Evolutionary conservation across 2,888 invertebrate genomes (phyloP), one percentile per base, ranked within the genome.

Genomic region (Caenorhabditis sp.): DNA sequence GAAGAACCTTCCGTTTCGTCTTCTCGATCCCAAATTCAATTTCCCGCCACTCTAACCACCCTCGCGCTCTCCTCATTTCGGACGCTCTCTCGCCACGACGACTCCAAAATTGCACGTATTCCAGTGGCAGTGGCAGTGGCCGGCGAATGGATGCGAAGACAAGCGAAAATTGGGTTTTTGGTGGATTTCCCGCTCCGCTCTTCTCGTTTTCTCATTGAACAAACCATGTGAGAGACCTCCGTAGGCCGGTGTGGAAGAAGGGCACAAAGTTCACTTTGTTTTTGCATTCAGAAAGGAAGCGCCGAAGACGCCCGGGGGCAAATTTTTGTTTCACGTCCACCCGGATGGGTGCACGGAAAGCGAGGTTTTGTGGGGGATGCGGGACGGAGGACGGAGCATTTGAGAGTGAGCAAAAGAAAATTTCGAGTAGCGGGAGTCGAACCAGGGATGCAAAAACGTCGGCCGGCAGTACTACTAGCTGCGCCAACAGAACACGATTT

Each of bases 21-120:
- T 15, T 18, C 18, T n/a, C n/a, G n/a, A 13, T 55, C 50, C 22
- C 56, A 72, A 72, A 72, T 72, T 72, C 64, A 72, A 72, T 72
- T 72, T 72, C 71, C 71, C 71, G 71, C 71, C 71, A 64, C 64
- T 72, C 28, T 55, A 40, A 40, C 40, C 13, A 13, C 40, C 13
- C 40, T 47, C 18, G 40, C 50, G 37, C 47, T 40, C 51, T 61
- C 58, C 26, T 13, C 24, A 0, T 2, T n/a, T 22, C n/a, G 22
- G 11, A 20, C 6, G 18, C 8, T 67, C 37, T 44, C 74, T 58
- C 20, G n/a, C 11, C 20, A 1, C 8, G 2, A 47, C 15, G 1
- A 20, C 11, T 26, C 44, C 18, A 44, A 58, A 50, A 58, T 47
- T 55, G 72, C 72, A 74, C 72, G 72, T 74, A 72, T 72, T 60